Conservation (phyloP, 2,113 vertebrate genomes). For the Echinops telfairi region DNA sequence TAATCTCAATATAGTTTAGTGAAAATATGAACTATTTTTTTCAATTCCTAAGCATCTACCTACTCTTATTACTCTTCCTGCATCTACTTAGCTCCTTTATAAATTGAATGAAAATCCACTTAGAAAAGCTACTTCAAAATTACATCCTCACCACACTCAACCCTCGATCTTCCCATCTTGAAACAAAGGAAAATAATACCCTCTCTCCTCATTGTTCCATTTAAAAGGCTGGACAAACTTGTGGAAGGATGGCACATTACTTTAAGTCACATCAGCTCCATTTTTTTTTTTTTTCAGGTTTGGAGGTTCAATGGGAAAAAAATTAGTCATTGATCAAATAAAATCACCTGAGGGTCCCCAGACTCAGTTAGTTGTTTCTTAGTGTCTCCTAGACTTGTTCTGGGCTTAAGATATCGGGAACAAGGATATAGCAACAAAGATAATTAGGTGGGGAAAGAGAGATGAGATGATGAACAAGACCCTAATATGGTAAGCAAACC, state of each 20-base stretch:
- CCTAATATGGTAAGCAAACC: not conserved
- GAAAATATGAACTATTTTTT: too few relatives aligned
- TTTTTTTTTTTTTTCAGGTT: not conserved
- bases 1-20: not conserved
- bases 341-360: not conserved
- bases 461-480: not conserved
- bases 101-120: not conserved
- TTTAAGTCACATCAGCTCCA: not conserved
- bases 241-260: not conserved
- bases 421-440: not conserved
- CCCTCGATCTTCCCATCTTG: not conserved
- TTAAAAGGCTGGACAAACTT: not conserved
- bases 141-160: not conserved
- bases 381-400: not conserved
- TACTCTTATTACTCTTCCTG: not conserved
- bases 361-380: not conserved
- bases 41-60: not conserved
- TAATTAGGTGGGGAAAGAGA: not conserved
- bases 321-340: not conserved
- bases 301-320: not conserved
- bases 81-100: not conserved
- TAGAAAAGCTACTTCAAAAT: conserved; percentile 14
- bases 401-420: not conserved
- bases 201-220: not conserved
- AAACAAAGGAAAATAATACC: not conserved